Evolutionary conservation across 2,113 vertebrate species (phyloP), one percentile per base, ranked within the genome.

Genomic region (Ictidomys tridecemlineatus): DNA sequence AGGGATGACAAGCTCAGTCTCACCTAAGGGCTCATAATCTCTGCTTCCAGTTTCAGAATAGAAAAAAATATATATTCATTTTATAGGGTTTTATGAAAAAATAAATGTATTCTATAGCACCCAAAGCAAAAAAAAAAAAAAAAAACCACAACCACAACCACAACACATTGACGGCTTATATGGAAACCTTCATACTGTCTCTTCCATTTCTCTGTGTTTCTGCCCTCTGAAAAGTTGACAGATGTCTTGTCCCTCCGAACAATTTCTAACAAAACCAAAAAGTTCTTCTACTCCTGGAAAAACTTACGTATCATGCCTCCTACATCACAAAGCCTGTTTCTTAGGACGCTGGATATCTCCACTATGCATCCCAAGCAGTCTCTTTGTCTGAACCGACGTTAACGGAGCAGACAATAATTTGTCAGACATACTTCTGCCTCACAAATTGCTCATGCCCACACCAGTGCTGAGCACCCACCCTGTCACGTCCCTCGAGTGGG

Each of bases 1-100:
- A 39, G 34, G 77, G 37, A 58, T 20, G 45, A 37, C 4, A 58
- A 72, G 48, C 34, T 84, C 26, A 28, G 18, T 78, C 93, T 87
- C 72, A 72, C 67, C 12, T 42, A 37, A 63, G 11, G 24, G 4
- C 32, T 94, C n/a, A 32, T 30, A 85, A 39, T 67, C 80, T 82
- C 73, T 58, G 34, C 30, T 65, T 88, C 82, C 20, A 45, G 32
- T 89, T 95, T 96, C 37, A n/a, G 8, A 72, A 45, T 34, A 34
- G 20, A 34, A 32, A 45, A 85, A 80, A 84, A 39, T n/a, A n/a
- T n/a, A 85, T 80, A 61, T 61, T 61, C 61, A 63, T 93, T 86
- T 95, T 48, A 67, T 53, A 53, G 37, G n/a, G 65, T 65, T 17
- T 16, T 42, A 79, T 76, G 91, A 89, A 92, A 83, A 86, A 87